Evolutionary conservation across 2,888 invertebrate genomes (phyloP), one percentile per base, ranked within the genome.

Genomic region (Scaptomyza tumidula): DNA sequence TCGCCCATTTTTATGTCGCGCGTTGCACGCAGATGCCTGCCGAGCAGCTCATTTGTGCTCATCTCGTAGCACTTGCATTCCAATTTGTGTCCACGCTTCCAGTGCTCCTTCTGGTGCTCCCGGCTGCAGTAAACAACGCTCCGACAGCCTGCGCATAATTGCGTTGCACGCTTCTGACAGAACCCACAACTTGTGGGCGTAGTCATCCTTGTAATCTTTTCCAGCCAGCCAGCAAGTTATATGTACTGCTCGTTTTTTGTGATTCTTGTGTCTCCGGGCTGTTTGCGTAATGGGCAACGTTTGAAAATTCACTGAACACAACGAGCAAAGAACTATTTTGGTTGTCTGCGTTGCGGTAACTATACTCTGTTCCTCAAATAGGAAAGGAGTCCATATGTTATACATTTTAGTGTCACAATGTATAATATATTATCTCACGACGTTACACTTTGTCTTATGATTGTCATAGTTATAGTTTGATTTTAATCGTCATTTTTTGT

Each of bases 31-130:
- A 96, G 91, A 86, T 94, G 93, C 19, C 95, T 92, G 19, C 96
- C 96, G 2, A 95, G 85, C 0, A 91, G 89, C 24, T 93, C 93
- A 49, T 94, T 94, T 64, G 91, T 92, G 72, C 92, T 92, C 16
- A 92, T 86, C 89, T 92, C 92, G 66, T 89, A 92, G 76, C 92
- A 92, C 80, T 91, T 93, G 90, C 96, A 96, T 86, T 93, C 93
- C 61, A 91, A 91, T 84, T 94, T 95, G 91, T 96, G 96, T 1
- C 93, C 94, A 85, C 94, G 93, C 68, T 94, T 93, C 96, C 96
- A 96, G 90, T 95, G 94, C 69, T 94, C 92, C 90, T 95, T 95
- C 88, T 96, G 96, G 85, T 96, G 96, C 5, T 94, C 94, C 79
- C 93, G 93, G 43, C 94, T 93, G 90, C 96, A 96, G 90, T 96